phyloP scores from a whole-genome alignment of 2,113 vertebrate species.

The Lichenostomus cassidix region DNA sequence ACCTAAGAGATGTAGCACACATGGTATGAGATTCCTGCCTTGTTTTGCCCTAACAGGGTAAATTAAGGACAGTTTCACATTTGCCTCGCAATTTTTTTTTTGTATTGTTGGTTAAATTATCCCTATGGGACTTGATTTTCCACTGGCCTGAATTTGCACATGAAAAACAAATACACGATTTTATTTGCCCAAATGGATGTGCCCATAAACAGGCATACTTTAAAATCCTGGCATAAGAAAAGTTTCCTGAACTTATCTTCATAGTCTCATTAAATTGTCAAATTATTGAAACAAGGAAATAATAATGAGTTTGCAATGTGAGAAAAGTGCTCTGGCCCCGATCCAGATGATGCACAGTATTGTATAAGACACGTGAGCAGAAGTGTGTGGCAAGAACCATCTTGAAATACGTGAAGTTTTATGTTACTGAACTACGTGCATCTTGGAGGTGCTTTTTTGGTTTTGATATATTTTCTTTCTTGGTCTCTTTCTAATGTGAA shows the following conservation, averaged over 20 bases:
- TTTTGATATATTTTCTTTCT: background rate
- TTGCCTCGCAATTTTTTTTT: conserved; percentile 1
- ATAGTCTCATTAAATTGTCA: background rate
- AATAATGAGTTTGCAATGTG: background rate
- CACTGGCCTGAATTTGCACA: background rate
- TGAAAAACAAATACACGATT: background rate
- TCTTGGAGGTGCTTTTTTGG: background rate
- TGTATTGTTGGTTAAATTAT: conserved; percentile 31
- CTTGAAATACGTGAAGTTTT: background rate
- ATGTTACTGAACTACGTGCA: background rate
- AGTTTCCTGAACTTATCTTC: background rate
- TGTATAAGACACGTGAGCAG: background rate
- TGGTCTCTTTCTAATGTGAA: too few species aligned
- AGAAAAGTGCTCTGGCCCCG: background rate
- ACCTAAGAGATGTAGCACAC: conserved; percentile 4
- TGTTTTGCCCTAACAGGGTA: background rate
- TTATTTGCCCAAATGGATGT: background rate
- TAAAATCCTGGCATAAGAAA: background rate
- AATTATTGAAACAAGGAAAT: background rate
- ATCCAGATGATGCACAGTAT: background rate
- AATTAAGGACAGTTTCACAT: conserved; percentile 56
- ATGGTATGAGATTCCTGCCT: background rate
- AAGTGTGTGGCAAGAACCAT: background rate
- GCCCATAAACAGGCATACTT: background rate
- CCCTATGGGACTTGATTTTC: conserved; percentile 36